phyloP scores from a whole-genome alignment of 2,113 vertebrate genomes.

The Ceyx margarethae region DNA sequence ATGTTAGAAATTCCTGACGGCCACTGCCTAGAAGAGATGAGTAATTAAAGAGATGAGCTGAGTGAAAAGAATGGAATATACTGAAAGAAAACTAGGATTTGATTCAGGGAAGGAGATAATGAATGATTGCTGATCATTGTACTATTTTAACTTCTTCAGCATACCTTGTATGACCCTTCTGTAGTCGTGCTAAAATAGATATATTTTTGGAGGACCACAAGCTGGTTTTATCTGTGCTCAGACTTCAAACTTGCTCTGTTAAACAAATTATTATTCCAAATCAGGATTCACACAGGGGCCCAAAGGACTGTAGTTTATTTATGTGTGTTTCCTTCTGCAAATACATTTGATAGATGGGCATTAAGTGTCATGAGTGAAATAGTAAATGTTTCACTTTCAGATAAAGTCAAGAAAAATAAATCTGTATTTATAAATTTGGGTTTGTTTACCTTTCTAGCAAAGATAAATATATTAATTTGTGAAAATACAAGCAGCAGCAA shows the following conservation, averaged over 20 bases:
- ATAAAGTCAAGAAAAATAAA: constrained; percentile 5
- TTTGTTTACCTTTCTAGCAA: not conserved
- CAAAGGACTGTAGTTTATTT: not conserved
- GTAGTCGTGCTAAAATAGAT: not conserved
- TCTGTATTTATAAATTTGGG: not conserved
- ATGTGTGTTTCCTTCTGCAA: not conserved
- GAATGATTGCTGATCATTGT: not conserved
- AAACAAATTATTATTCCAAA: not conserved
- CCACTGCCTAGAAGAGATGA: not conserved
- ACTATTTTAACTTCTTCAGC: not conserved
- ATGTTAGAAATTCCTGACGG: not conserved
- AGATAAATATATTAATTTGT: constrained; percentile 29
- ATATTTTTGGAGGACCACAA: not conserved
- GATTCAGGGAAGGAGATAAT: not conserved
- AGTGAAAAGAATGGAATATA: not conserved
- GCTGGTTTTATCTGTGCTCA: not conserved
- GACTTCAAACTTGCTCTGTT: not conserved
- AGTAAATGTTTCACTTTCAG: not conserved
- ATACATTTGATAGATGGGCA: not conserved
- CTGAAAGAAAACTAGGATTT: not conserved
- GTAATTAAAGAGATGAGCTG: not conserved
- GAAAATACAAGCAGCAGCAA: constrained; percentile 28
- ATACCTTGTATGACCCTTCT: not conserved
- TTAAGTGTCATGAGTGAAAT: not conserved
- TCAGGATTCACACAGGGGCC: not conserved